phyloP scores from a whole-genome alignment of 2,113 vertebrate genomes.

The Nansenia antarctica region DNA sequence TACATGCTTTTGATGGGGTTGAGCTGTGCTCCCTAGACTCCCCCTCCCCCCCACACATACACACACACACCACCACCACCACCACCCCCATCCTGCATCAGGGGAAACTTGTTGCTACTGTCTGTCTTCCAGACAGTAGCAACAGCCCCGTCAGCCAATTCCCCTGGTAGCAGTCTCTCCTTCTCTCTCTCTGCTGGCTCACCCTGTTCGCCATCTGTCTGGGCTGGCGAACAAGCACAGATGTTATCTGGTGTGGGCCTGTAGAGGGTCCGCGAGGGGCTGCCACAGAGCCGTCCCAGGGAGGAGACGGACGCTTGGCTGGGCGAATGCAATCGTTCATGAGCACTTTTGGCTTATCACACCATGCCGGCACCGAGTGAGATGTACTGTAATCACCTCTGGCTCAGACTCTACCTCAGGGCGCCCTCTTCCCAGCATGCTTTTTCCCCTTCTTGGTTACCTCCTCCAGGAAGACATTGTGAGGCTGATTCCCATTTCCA shows the following conservation, averaged over 20 bases:
- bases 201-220: constrained; percentile 46
- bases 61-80: too few relatives aligned
- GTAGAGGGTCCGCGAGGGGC: constrained; percentile 2
- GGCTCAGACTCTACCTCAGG: constrained; percentile 29
- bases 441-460: constrained; percentile 37
- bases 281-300: constrained; percentile 12
- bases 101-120: constrained; percentile 41
- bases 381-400: constrained; percentile 24
- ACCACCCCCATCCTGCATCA: constrained; percentile 24
- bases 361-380: neutral
- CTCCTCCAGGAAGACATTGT: constrained; percentile 26
- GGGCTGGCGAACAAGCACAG: constrained; percentile 24
- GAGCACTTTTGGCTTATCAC: constrained; percentile 18
- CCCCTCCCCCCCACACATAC: too few relatives aligned
- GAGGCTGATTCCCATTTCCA: constrained; percentile 16
- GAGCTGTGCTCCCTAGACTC: constrained; percentile 29
- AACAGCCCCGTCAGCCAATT: constrained; percentile 45
- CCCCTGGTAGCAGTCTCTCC: constrained; percentile 12
- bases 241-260: constrained; percentile 27
- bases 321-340: constrained; percentile 1
- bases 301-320: neutral
- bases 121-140: constrained; percentile 57
- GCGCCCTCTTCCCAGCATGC: constrained; percentile 45
- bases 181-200: constrained; percentile 9
- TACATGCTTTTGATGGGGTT: constrained; percentile 35